phyloP scores from a whole-genome alignment of 2,888 invertebrate species.

The Troides aeacus region DNA sequence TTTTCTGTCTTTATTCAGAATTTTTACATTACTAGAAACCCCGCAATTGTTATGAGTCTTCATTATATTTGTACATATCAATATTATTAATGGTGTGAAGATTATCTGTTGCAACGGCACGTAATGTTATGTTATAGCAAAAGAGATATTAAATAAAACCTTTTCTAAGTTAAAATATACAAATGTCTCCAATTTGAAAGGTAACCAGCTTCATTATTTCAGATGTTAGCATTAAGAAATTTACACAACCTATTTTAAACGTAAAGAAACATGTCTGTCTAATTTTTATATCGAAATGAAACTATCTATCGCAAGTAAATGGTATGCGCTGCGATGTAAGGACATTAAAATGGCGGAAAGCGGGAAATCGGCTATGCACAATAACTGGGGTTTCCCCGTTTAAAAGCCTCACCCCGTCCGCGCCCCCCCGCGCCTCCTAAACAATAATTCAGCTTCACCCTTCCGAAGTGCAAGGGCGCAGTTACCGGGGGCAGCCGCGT shows the following conservation, averaged over 20 bases:
- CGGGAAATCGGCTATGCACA: conserved; percentile 78
- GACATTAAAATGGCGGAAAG: conserved; percentile 77
- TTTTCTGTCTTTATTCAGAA: too few relatives aligned
- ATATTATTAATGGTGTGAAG: too few relatives aligned
- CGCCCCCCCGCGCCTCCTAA: conserved; percentile 60
- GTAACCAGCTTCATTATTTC: too few relatives aligned
- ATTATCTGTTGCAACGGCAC: too few relatives aligned
- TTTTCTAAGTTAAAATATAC: too few relatives aligned
- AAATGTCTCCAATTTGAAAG: too few relatives aligned
- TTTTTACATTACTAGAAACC: too few relatives aligned
- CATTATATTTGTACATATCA: too few relatives aligned
- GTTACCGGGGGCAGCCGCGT: conserved; percentile 62
- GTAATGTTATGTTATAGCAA: too few relatives aligned
- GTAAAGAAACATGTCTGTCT: neutral
- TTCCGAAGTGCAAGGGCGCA: conserved; percentile 80
- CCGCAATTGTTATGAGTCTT: too few relatives aligned
- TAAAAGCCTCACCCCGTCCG: conserved; percentile 54
- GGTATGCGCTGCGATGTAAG: conserved; percentile 45
- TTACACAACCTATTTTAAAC: neutral
- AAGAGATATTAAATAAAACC: too few relatives aligned
- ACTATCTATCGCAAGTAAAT: conserved; percentile 1
- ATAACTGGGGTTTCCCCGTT: conserved; percentile 78
- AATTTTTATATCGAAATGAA: neutral
- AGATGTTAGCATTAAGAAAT: too few relatives aligned
- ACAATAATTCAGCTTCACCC: conserved; percentile 80